These are phyloP conservation scores for Pelodytes ibericus DNA, from an alignment of 2,797 vertebrate species.

Conservation along the genomic window DNA sequence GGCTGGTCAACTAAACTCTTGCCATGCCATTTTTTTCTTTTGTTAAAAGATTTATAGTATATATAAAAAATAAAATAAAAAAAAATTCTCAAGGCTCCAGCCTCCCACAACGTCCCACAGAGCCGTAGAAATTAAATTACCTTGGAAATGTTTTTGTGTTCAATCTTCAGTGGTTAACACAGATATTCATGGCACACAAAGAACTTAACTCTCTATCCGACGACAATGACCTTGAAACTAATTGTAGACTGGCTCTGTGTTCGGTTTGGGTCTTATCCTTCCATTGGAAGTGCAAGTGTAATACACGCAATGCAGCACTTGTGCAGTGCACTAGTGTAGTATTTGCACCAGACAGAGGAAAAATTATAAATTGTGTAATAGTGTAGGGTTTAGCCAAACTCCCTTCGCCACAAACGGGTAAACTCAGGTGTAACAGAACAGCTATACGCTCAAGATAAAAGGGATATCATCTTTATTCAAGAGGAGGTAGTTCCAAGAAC, in stretches of 20 bases:
- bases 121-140: constrained; percentile 26
- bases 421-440: too few relatives aligned
- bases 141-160: background rate
- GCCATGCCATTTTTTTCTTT: constrained; percentile 19
- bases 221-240: constrained; percentile 35
- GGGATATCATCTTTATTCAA: too few relatives aligned
- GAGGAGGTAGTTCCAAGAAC: too few relatives aligned
- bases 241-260: background rate
- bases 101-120: constrained; percentile 19
- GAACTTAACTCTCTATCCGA: background rate
- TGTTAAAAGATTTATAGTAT: constrained; percentile 25
- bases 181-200: background rate
- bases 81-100: constrained; percentile 15
- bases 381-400: too few relatives aligned
- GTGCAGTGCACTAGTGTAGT: too few relatives aligned
- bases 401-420: too few relatives aligned
- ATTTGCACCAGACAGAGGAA: too few relatives aligned
- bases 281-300: too few relatives aligned
- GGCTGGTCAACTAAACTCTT: constrained; percentile 24
- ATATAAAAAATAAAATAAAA: background rate
- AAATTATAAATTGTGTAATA: too few relatives aligned
- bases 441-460: too few relatives aligned
- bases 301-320: too few relatives aligned
- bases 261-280: background rate
- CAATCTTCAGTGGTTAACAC: background rate